Evolutionary conservation across 2,888 invertebrate genomes (phyloP), one percentile per base, ranked within the genome.

Genomic region (Caenorhabditis afra): DNA sequence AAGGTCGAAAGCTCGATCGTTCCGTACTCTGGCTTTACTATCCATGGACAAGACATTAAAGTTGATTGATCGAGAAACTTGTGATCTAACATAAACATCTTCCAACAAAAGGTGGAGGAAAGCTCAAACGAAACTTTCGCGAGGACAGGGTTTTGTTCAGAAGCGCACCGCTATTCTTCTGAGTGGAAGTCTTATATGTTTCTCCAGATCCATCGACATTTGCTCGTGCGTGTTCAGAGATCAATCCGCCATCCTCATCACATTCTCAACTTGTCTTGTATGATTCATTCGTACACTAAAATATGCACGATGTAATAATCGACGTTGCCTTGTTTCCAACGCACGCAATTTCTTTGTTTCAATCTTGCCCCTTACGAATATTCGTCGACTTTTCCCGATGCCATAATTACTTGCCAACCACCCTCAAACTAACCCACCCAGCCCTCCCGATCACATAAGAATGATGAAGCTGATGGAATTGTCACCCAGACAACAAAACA

Each of bases 1-100:
- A 79, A 79, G 79, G 79, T 79, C 79, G 39, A 47, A 73, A 73
- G 79, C 79, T 66, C 65, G 52, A 71, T 55, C 64, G 68, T 76
- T 68, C 68, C 62, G 44, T 62, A 62, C 58, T 76, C 62, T 65
- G 61, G 66, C 55, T 71, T 66, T n/a, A n/a, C 52, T 71, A 53
- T 57, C 66, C 65, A 29, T 50, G 23, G 29, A 73, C 55, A 55
- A 57, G 62, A 29, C 62, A 71, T 57, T 73, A 58, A 73, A 73
- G 64, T 57, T 64, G 52, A 73, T 64, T 55, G 49, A 64, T 73
- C 47, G 37, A 53, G 68, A 53, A 45, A 59, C 53, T 70, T 18
- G 3, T n/a, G 3, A 29, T 23, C n/a, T n/a, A n/a, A n/a, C n/a
- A n/a, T n/a, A n/a, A n/a, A n/a, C n/a, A n/a, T n/a, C n/a, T n/a